Conservation (phyloP, 2,113 vertebrate species). For the Anolis carolinensis region DNA sequence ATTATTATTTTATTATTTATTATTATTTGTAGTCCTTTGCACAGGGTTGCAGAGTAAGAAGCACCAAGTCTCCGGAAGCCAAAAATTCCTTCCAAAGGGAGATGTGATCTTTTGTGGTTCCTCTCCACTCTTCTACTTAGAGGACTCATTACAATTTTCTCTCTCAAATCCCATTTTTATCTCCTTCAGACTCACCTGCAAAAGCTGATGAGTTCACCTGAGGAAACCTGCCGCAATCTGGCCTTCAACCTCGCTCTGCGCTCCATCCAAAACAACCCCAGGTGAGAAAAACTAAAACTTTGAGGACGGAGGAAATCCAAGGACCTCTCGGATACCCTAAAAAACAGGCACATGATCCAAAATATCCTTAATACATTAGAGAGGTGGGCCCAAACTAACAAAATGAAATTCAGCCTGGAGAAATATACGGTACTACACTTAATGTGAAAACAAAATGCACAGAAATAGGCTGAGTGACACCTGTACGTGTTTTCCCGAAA, state of each 20-base stretch:
- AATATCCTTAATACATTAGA: too few species aligned
- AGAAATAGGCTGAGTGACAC: too few species aligned
- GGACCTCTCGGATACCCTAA: neutral
- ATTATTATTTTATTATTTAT: too few species aligned
- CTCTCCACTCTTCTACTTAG: neutral
- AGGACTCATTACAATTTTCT: neutral
- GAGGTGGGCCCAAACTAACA: too few species aligned
- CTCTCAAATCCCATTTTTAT: neutral
- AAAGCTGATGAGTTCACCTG: constrained; percentile 90
- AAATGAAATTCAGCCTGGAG: too few species aligned
- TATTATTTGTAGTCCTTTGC: too few species aligned
- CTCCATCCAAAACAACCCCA: constrained; percentile 92
- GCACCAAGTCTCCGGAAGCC: neutral
- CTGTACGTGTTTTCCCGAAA: too few species aligned
- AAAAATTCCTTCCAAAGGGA: neutral
- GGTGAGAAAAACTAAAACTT: constrained; percentile 70
- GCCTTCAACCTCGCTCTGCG: constrained; percentile 93
- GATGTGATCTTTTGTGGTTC: neutral
- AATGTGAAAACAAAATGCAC: too few species aligned
- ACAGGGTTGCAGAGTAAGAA: neutral
- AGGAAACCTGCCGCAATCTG: constrained; percentile 91
- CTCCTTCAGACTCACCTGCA: constrained; percentile 89
- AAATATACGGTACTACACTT: too few species aligned
- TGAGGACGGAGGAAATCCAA: neutral
- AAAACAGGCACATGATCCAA: too few species aligned